Evolutionary conservation across 2,888 invertebrate species (phyloP), one percentile per base, ranked within the genome.

Genomic region (Calameuta idolon): DNA sequence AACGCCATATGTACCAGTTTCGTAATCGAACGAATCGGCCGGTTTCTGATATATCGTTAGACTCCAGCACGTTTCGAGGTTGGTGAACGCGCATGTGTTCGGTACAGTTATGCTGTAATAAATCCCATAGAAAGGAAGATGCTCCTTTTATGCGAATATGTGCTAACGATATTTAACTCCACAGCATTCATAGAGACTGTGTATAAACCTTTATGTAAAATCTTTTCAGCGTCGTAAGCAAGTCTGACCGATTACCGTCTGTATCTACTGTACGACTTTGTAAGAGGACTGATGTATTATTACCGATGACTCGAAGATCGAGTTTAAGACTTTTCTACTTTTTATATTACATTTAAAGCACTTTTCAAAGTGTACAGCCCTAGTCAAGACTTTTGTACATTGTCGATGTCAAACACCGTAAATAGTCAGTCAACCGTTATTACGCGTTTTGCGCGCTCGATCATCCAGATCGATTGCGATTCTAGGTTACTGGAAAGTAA

Each of bases 51-150:
- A 9, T 55, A 55, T 55, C 55, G 55, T 55, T 55, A 55, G 15
- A 55, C 15, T 5, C 9, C 23, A 23, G 55, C 9, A 55, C 55
- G 55, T 55, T 55, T 55, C 23, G 23, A 55, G 23, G 55, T 55
- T 23, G 9, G 23, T 55, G 23, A 9, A 15, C 23, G 55, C 23
- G 55, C 55, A 9, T 55, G 23, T 55, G 23, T 55, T 55, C 55
- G 1, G 9, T 55, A 55, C 23, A 31, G 69, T 11, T 30, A 71
- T 78, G 77, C 73, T 68, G 77, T 55, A 78, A 79, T 34, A 31
- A 73, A 74, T 78, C 76, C 15, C 33, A 35, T 76, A 76, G 80
- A 80, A 79, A 79, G 80, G 79, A 77, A 80, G 80, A 80, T 79
- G 79, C 79, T 79, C 79, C 74, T 69, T 77, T 68, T 74, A 74